Conservation (phyloP, 2,888 invertebrate species). For the Cosmia trapezina region DNA sequence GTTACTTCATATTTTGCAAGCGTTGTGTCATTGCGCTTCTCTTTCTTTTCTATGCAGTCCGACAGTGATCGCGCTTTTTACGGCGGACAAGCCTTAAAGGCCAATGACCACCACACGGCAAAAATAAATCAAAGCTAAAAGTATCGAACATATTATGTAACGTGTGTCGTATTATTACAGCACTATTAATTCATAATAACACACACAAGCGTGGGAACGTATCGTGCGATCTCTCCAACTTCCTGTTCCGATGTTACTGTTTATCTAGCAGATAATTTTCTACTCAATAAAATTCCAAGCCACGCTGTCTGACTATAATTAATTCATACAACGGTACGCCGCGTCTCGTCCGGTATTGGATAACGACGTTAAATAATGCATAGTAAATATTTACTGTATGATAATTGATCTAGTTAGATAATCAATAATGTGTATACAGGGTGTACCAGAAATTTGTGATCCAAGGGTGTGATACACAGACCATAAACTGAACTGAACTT, state of each 20-base stretch:
- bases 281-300: slow-evolving; percentile 26
- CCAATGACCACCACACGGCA: not conserved
- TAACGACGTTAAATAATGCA: slow-evolving; percentile 47
- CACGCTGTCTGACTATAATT: slow-evolving; percentile 27
- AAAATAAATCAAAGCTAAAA: not conserved
- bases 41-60: too few species aligned
- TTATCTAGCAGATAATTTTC: slow-evolving; percentile 29
- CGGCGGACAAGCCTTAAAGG: too few species aligned
- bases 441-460: too few species aligned
- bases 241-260: slow-evolving; percentile 51
- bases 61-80: too few species aligned
- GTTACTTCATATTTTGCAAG: too few species aligned
- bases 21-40: too few species aligned
- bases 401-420: slow-evolving; percentile 23
- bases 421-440: not conserved
- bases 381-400: slow-evolving; percentile 5
- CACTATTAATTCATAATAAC: slow-evolving; percentile 15
- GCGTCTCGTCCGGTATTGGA: slow-evolving; percentile 61
- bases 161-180: slow-evolving; percentile 9
- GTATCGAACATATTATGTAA: not conserved
- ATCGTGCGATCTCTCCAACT: slow-evolving; percentile 38
- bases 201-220: slow-evolving; percentile 33
- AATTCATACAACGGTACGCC: slow-evolving; percentile 43
- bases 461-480: too few species aligned
- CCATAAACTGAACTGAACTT: too few species aligned